Conservation (phyloP, 2,113 vertebrate species). For the Rhinolophus ferrumequinum region DNA sequence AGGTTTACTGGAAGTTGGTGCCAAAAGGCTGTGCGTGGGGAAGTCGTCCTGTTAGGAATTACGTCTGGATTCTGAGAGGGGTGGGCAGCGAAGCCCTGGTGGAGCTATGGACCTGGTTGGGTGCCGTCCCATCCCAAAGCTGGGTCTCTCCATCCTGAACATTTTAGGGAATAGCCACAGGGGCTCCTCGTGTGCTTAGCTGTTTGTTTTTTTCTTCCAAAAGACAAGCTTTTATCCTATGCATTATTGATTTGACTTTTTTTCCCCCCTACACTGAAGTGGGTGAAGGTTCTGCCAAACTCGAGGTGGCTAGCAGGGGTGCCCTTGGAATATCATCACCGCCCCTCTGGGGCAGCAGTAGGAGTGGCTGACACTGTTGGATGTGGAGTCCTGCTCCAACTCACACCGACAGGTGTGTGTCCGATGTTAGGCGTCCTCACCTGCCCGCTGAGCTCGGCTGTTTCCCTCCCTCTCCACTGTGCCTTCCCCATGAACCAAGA, state of each 20-base stretch:
- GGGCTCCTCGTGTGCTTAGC: not conserved
- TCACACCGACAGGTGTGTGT: not conserved
- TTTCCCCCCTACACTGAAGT: not conserved
- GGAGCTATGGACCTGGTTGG: not conserved
- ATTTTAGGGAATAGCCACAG: not conserved
- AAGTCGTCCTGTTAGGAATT: not conserved
- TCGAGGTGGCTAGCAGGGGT: not conserved
- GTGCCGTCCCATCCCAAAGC: not conserved
- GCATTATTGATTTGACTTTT: not conserved
- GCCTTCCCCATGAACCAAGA: conserved; percentile 30
- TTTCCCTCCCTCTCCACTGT: not conserved
- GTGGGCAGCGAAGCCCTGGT: not conserved
- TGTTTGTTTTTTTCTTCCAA: not conserved
- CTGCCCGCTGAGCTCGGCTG: not conserved
- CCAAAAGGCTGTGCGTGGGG: not conserved
- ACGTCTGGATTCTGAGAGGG: not conserved
- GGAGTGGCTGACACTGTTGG: not conserved
- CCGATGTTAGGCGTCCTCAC: not conserved
- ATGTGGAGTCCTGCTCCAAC: not conserved
- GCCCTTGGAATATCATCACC: not conserved
- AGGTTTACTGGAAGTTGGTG: not conserved
- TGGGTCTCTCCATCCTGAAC: not conserved
- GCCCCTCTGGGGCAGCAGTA: not conserved
- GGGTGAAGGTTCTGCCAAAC: not conserved
- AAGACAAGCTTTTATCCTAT: not conserved